phyloP scores from a whole-genome alignment of 2,888 invertebrate species.

The Plagiodera versicolora region DNA sequence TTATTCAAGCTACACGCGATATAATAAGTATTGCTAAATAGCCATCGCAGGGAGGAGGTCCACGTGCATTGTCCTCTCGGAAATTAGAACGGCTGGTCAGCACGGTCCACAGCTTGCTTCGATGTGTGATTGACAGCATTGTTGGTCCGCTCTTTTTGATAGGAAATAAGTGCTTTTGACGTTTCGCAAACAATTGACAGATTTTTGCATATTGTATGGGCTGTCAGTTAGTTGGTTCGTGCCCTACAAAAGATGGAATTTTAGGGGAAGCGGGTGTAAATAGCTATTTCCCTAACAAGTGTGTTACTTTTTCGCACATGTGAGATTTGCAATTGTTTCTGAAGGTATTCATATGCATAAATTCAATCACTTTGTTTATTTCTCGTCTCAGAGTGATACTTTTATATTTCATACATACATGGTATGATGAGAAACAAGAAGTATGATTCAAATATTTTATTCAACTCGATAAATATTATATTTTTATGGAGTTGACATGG shows the following conservation, averaged over 20 bases:
- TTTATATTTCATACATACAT: too few species aligned
- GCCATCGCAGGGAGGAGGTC: slow-evolving; percentile 22
- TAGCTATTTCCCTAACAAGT: too few species aligned
- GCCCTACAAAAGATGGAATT: not conserved
- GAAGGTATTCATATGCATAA: too few species aligned
- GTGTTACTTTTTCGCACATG: too few species aligned
- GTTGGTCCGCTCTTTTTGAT: slow-evolving; percentile 28
- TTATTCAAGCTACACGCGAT: slow-evolving; percentile 8
- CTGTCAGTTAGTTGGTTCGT: slow-evolving; percentile 32
- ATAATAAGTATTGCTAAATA: slow-evolving; percentile 26
- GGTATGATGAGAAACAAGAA: too few species aligned
- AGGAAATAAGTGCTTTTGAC: slow-evolving; percentile 42
- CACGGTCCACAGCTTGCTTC: slow-evolving; percentile 26
- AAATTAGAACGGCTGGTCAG: slow-evolving; percentile 27
- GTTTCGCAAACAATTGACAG: slow-evolving; percentile 40
- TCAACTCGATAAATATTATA: too few species aligned
- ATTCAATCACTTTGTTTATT: too few species aligned
- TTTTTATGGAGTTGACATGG: too few species aligned
- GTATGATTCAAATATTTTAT: too few species aligned
- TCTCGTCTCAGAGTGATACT: too few species aligned
- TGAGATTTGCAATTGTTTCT: too few species aligned
- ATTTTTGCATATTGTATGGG: slow-evolving; percentile 39
- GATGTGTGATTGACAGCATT: slow-evolving; percentile 38
- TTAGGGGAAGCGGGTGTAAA: too few species aligned
- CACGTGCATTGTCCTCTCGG: slow-evolving; percentile 16